A percentile compares a stretch with the other conserved stretches of the same genome.
phyloP scores from a whole-genome alignment of 2,888 invertebrate genomes.

The Herminia tarsipennalis region DNA sequence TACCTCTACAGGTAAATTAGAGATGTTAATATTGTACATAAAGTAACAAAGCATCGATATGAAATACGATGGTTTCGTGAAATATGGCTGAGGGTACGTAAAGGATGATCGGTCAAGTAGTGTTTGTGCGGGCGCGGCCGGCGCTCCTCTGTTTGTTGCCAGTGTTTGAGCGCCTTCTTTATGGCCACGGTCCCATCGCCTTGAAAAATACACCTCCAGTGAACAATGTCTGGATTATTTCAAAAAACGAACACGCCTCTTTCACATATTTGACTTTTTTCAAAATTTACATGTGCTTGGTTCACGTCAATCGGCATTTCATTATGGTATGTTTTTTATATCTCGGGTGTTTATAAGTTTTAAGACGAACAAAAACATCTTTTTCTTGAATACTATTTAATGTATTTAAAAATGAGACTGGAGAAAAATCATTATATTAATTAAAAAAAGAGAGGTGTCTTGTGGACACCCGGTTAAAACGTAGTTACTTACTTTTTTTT shows the following conservation, averaged over 20 bases:
- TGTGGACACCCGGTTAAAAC: too few species aligned
- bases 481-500: too few species aligned
- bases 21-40: too few species aligned
- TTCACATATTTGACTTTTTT: constrained; percentile 14
- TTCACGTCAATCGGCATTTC: too few species aligned
- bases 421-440: too few species aligned
- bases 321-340: too few species aligned
- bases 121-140: constrained; percentile 70
- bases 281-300: too few species aligned
- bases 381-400: too few species aligned
- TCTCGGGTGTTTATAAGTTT: too few species aligned
- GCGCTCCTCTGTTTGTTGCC: constrained; percentile 75
- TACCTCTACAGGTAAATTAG: not conserved
- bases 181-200: constrained; percentile 60
- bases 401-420: too few species aligned
- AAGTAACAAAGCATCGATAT: constrained; percentile 26
- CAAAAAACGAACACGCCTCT: constrained; percentile 36
- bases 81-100: constrained; percentile 51
- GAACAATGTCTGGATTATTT: constrained; percentile 33
- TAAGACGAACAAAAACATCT: too few species aligned
- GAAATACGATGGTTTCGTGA: constrained; percentile 35
- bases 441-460: too few species aligned
- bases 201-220: constrained; percentile 27
- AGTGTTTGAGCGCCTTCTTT: constrained; percentile 78
- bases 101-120: constrained; percentile 78